Conservation (phyloP, 1,140 invertebrate species). For the Drosophila oshimai region DNA sequence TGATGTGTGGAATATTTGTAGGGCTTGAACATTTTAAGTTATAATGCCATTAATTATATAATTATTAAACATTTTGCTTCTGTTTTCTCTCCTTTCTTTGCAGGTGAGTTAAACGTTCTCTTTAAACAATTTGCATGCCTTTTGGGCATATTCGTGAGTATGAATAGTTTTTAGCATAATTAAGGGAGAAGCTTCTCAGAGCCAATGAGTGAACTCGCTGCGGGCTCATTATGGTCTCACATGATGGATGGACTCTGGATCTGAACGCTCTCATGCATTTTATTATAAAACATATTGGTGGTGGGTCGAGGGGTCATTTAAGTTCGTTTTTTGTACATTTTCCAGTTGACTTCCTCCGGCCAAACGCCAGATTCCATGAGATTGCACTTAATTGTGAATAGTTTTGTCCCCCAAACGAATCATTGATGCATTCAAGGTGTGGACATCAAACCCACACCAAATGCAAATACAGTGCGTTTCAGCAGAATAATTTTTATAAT, state of each 20-base stretch:
- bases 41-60: slow-evolving; percentile 59
- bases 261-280: slow-evolving; percentile 19
- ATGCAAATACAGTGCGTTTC: background rate
- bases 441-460: slow-evolving; percentile 4
- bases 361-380: slow-evolving; percentile 24
- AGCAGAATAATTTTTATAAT: background rate
- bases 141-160: slow-evolving; percentile 62
- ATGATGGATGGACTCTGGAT: slow-evolving; percentile 25
- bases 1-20: slow-evolving; percentile 6
- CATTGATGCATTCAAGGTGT: slow-evolving; percentile 61
- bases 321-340: slow-evolving; percentile 41
- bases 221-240: slow-evolving; percentile 12
- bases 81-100: slow-evolving; percentile 54
- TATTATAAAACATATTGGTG: background rate
- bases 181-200: slow-evolving; percentile 20
- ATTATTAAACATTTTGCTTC: slow-evolving; percentile 62
- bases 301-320: slow-evolving; percentile 1
- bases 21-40: slow-evolving; percentile 17
- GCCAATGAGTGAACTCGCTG: slow-evolving; percentile 1
- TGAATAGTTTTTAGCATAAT: slow-evolving; percentile 61
- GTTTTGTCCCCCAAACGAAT: slow-evolving; percentile 28
- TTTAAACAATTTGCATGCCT: slow-evolving; percentile 54
- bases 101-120: slow-evolving; percentile 72
- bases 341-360: slow-evolving; percentile 61
- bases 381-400: slow-evolving; percentile 52